These are phyloP conservation scores for Archilochus colubris DNA, from an alignment of 2,113 vertebrate genomes.

Conservation along the genomic window DNA sequence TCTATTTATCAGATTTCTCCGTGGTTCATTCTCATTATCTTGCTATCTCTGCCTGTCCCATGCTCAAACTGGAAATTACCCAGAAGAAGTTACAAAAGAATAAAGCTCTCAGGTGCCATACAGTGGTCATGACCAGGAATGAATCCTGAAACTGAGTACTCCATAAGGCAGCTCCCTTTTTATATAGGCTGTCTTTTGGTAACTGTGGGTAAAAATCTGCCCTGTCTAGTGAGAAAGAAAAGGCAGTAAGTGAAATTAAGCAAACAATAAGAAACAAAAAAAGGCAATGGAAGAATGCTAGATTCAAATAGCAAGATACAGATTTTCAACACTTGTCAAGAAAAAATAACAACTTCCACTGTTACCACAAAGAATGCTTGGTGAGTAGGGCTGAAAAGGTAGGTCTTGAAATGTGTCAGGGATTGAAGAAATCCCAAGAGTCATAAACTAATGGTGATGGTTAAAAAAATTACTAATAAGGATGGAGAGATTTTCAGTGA, in stretches of 20 bases:
- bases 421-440: background rate
- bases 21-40: background rate
- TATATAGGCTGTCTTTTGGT: background rate
- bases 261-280: background rate
- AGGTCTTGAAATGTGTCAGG: background rate
- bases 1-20: background rate
- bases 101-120: background rate
- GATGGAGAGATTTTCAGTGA: background rate
- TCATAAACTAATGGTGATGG: background rate
- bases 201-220: background rate
- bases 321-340: background rate
- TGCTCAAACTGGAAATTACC: background rate
- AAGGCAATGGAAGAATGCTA: background rate
- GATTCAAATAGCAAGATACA: background rate
- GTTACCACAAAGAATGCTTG: background rate
- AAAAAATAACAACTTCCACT: background rate
- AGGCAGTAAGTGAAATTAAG: background rate
- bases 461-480: background rate
- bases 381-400: background rate
- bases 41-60: background rate
- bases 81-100: background rate
- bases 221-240: background rate
- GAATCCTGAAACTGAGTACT: background rate
- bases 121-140: background rate
- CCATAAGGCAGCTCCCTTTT: background rate